These are phyloP conservation scores for Patella depressa DNA, from an alignment of 2,888 invertebrate genomes.

Conservation along the genomic window DNA sequence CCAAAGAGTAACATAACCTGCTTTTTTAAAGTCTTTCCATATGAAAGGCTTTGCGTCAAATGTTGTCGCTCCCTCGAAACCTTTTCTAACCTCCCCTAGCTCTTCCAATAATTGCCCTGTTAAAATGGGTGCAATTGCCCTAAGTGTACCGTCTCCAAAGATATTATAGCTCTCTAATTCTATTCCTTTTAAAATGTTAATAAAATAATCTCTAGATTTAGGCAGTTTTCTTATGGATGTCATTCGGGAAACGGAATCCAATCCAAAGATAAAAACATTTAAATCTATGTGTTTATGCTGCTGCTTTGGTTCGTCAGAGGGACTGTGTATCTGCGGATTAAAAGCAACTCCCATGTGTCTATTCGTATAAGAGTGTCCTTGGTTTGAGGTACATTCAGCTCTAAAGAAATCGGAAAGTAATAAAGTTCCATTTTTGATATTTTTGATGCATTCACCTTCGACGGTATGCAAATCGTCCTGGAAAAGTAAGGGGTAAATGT, in stretches of 20 bases:
- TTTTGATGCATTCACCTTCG: constrained; percentile 42
- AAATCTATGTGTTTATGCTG: constrained; percentile 71
- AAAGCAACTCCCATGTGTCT: constrained; percentile 76
- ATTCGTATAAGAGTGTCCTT: constrained; percentile 77
- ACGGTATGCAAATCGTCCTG: constrained; percentile 52
- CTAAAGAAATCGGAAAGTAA: constrained; percentile 63
- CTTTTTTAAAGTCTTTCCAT: constrained; percentile 81
- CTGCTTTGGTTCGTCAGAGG: constrained; percentile 2
- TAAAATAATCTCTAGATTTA: constrained; percentile 43
- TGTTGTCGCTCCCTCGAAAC: constrained; percentile 76
- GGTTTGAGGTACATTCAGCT: constrained; percentile 55
- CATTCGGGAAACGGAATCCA: constrained; percentile 88
- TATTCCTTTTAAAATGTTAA: constrained; percentile 40
- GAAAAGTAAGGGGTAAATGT: constrained; percentile 74
- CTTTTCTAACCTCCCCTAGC: constrained; percentile 84
- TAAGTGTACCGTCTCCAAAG: constrained; percentile 70
- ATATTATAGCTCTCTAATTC: constrained; percentile 78
- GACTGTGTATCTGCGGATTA: constrained; percentile 30
- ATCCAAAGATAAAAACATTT: constrained; percentile 85
- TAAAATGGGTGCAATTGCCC: constrained; percentile 85
- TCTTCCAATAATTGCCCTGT: constrained; percentile 84
- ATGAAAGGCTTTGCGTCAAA: constrained; percentile 87
- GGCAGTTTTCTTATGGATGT: constrained; percentile 71
- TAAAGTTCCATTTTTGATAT: constrained; percentile 48
- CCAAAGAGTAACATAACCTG: constrained; percentile 78